phyloP scores from a whole-genome alignment of 2,888 invertebrate species.

The Agriopis leucophaearia region DNA sequence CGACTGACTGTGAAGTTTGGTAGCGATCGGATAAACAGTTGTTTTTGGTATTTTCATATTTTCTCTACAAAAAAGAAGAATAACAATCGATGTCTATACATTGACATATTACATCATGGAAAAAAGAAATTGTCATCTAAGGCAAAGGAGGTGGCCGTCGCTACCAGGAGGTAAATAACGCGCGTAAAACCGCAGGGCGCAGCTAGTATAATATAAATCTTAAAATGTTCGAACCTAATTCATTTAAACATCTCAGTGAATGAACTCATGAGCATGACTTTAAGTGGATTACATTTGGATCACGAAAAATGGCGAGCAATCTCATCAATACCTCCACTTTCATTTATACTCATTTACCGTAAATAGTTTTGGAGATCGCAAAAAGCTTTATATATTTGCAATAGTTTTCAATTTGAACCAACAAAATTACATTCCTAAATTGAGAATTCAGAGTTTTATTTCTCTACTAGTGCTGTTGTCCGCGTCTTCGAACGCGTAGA shows the following conservation, averaged over 20 bases:
- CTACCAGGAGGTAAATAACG: too few relatives aligned
- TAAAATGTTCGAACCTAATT: slow-evolving; percentile 13
- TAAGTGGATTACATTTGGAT: slow-evolving; percentile 23
- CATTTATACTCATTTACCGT: slow-evolving; percentile 19
- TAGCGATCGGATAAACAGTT: too few relatives aligned
- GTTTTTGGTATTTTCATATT: too few relatives aligned
- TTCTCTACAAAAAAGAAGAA: too few relatives aligned
- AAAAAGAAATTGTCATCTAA: too few relatives aligned
- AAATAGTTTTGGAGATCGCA: slow-evolving; percentile 4
- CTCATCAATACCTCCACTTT: slow-evolving; percentile 17
- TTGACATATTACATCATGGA: too few relatives aligned
- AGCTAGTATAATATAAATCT: slow-evolving; percentile 6
- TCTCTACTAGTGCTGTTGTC: too few relatives aligned
- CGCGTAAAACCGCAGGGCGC: neutral
- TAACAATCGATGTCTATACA: too few relatives aligned
- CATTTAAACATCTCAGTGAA: slow-evolving; percentile 6
- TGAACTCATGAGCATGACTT: slow-evolving; percentile 3
- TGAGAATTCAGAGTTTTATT: neutral
- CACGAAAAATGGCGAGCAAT: slow-evolving; percentile 15
- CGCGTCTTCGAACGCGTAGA: too few relatives aligned
- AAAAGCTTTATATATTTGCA: slow-evolving; percentile 9
- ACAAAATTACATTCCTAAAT: neutral
- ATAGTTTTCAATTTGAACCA: neutral
- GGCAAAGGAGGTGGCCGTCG: too few relatives aligned
- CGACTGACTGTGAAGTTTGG: too few relatives aligned